Evolutionary conservation across 2,888 invertebrate genomes (phyloP).

Genomic region (Didymodactylos carnosus): DNA sequence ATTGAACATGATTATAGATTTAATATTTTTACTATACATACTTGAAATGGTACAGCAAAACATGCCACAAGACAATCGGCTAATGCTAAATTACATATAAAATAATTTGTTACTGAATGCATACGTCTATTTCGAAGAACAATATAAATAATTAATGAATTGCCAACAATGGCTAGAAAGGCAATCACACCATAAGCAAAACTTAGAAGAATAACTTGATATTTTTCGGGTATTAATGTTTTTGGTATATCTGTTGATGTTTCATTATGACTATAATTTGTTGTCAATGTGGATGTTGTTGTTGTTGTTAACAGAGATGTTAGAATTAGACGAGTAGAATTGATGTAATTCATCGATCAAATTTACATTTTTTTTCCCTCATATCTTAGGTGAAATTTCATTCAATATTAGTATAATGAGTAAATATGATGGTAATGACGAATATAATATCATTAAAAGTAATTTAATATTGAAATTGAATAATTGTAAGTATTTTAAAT

Average conservation of each 20-base stretch:
- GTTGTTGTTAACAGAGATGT: no score
- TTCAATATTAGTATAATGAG: no score
- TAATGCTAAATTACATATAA: slow-evolving; percentile 62
- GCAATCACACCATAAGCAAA: slow-evolving; percentile 62
- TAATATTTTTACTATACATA: no score
- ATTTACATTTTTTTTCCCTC: no score
- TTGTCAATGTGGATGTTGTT: neutral
- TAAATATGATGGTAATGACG: no score
- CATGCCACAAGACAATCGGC: slow-evolving; percentile 67
- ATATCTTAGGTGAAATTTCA: no score
- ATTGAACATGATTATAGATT: no score
- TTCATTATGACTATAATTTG: neutral
- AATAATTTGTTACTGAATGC: slow-evolving; percentile 62
- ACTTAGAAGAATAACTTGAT: slow-evolving; percentile 46
- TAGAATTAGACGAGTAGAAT: no score
- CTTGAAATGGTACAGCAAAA: slow-evolving; percentile 58
- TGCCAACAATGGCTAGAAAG: slow-evolving; percentile 57
- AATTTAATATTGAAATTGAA: no score
- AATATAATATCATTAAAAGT: no score
- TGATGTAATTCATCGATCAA: no score
- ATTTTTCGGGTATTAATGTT: neutral
- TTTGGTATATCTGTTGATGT: neutral
- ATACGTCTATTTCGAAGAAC: slow-evolving; percentile 53
- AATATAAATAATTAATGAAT: slow-evolving; percentile 64
- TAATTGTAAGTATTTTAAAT: no score